phyloP scores from a whole-genome alignment of 1,140 invertebrate species.

The Tetramorium simillimum region DNA sequence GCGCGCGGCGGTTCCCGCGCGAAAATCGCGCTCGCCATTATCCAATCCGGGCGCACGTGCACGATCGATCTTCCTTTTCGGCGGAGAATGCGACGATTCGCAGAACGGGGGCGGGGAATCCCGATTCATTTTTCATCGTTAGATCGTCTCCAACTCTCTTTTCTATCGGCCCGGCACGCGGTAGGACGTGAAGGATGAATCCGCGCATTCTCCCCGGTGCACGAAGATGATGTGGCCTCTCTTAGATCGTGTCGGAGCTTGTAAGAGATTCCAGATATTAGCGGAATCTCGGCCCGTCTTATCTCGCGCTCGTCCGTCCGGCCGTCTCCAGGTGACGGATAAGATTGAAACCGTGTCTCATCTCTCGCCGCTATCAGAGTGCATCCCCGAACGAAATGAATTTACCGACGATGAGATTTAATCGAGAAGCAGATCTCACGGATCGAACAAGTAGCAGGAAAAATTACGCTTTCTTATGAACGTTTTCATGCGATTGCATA shows the following conservation, averaged over 20 bases:
- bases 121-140: constrained; percentile 61
- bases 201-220: constrained; percentile 59
- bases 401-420: constrained; percentile 7
- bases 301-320: constrained; percentile 12
- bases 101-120: neutral
- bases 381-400: neutral
- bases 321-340: neutral
- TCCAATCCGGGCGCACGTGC: constrained; percentile 33
- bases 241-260: constrained; percentile 68
- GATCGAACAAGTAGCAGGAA: neutral
- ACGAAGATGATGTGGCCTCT: constrained; percentile 58
- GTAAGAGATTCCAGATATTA: constrained; percentile 41
- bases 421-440: neutral
- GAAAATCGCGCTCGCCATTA: neutral
- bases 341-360: constrained; percentile 38
- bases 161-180: neutral
- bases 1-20: constrained; percentile 1
- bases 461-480: neutral
- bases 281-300: constrained; percentile 4
- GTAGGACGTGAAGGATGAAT: constrained; percentile 47
- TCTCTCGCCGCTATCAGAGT: neutral
- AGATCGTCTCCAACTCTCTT: constrained; percentile 26
- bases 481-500: neutral
- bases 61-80: constrained; percentile 66
- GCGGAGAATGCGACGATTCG: constrained; percentile 68